These are phyloP conservation scores for Aeoliscus strigatus DNA, from an alignment of 2,797 vertebrate species.

Conservation along the genomic window DNA sequence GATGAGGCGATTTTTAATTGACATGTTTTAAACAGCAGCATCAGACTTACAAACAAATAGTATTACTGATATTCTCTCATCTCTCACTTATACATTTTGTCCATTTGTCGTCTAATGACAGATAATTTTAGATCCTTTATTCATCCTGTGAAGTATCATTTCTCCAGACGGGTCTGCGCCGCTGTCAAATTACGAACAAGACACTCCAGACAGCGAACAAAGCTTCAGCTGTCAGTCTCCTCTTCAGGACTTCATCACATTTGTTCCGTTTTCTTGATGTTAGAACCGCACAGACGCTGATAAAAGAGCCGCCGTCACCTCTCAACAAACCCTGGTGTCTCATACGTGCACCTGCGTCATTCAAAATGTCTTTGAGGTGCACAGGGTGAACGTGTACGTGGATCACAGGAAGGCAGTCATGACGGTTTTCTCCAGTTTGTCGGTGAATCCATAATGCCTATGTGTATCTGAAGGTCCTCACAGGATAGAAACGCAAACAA, in stretches of 20 bases:
- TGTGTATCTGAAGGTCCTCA: too few species aligned
- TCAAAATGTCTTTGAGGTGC: slow-evolving; percentile 9
- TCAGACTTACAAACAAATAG: background rate
- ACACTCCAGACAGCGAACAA: slow-evolving; percentile 29
- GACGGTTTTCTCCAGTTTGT: too few species aligned
- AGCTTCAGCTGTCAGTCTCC: slow-evolving; percentile 36
- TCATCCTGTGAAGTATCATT: background rate
- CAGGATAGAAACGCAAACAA: too few species aligned
- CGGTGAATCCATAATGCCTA: too few species aligned
- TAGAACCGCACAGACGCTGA: slow-evolving; percentile 12
- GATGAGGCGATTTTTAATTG: background rate
- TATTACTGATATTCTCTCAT: too few species aligned
- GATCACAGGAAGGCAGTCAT: too few species aligned
- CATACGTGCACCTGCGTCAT: too few species aligned
- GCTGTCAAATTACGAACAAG: slow-evolving; percentile 21
- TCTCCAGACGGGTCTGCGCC: slow-evolving; percentile 25
- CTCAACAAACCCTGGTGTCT: background rate
- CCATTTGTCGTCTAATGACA: too few species aligned
- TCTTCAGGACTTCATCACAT: slow-evolving; percentile 42
- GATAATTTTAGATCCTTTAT: slow-evolving; percentile 6
- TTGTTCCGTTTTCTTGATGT: slow-evolving; percentile 13
- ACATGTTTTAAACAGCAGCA: background rate
- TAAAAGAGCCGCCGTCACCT: slow-evolving; percentile 13
- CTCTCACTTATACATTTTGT: slow-evolving; percentile 4
- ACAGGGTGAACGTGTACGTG: slow-evolving; percentile 2